These are phyloP conservation scores for Halcyon leucocephala DNA, from an alignment of 2,797 vertebrate species.

Conservation along the genomic window DNA sequence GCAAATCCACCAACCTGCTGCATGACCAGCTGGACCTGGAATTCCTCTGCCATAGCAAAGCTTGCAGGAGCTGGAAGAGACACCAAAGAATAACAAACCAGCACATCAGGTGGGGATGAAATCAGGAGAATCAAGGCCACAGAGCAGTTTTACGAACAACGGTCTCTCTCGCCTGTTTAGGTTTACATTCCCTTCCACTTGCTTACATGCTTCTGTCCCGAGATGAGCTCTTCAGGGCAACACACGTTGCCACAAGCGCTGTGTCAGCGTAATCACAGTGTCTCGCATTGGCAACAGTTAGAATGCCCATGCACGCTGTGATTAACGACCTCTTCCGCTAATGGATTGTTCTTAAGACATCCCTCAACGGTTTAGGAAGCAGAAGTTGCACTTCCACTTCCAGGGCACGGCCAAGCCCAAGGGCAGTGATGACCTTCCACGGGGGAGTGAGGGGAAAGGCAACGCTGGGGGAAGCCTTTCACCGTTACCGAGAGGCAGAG, in stretches of 20 bases:
- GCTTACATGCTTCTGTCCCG: neutral
- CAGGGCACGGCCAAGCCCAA: rapidly evolving
- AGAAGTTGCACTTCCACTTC: neutral
- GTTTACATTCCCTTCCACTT: too few relatives aligned
- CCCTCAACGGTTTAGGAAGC: neutral
- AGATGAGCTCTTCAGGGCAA: neutral
- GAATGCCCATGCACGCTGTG: neutral
- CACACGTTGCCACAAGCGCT: neutral
- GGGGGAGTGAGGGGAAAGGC: neutral
- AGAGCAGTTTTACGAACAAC: rapidly evolving
- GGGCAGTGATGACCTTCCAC: neutral
- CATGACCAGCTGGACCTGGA: neutral
- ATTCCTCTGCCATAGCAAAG: neutral
- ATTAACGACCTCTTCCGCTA: neutral
- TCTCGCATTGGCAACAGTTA: neutral
- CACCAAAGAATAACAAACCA: rapidly evolving
- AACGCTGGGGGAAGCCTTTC: neutral
- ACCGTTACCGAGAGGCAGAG: neutral
- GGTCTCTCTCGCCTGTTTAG: neutral
- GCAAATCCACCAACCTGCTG: neutral
- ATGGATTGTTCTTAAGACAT: neutral
- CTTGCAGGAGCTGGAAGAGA: neutral
- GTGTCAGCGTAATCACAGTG: neutral
- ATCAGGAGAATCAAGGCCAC: too few relatives aligned
- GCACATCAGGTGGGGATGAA: rapidly evolving